Percentiles rank a stretch among this genome's conserved stretches.
Evolutionary conservation across 2,797 vertebrate genomes (phyloP).

Genomic region (Danio jaintianensis): DNA sequence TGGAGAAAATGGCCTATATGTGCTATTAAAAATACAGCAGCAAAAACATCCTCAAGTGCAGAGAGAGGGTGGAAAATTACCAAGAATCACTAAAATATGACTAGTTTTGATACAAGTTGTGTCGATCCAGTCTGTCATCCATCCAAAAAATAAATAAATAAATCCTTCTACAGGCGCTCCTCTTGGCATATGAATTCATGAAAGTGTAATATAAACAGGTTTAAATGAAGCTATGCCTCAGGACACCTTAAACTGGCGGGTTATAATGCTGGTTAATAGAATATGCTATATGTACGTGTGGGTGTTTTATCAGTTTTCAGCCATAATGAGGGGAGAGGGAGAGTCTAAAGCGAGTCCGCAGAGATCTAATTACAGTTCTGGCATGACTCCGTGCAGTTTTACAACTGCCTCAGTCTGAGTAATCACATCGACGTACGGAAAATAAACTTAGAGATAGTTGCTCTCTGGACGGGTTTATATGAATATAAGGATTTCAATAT

Average conservation of each 20-base stretch:
- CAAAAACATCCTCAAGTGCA: neutral
- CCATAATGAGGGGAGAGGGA: neutral
- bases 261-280: slow-evolving; percentile 3
- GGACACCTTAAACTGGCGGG: neutral
- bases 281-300: slow-evolving; percentile 5
- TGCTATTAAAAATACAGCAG: neutral
- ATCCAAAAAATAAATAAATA: neutral
- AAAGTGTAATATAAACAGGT: slow-evolving; percentile 10
- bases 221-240: neutral
- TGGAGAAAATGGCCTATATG: neutral
- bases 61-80: neutral
- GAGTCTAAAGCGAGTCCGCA: slow-evolving; percentile 13
- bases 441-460: neutral
- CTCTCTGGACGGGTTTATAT: neutral
- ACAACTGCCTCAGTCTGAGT: slow-evolving; percentile 9
- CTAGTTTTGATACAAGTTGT: neutral
- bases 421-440: neutral
- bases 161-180: neutral
- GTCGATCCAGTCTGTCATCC: neutral
- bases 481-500: neutral
- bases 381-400: slow-evolving; percentile 15
- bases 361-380: slow-evolving; percentile 48
- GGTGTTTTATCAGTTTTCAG: neutral
- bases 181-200: neutral
- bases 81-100: neutral